Evolutionary conservation across 2,888 invertebrate species (phyloP), one percentile per base, ranked within the genome.

Genomic region (Polyommatus iphigenia): DNA sequence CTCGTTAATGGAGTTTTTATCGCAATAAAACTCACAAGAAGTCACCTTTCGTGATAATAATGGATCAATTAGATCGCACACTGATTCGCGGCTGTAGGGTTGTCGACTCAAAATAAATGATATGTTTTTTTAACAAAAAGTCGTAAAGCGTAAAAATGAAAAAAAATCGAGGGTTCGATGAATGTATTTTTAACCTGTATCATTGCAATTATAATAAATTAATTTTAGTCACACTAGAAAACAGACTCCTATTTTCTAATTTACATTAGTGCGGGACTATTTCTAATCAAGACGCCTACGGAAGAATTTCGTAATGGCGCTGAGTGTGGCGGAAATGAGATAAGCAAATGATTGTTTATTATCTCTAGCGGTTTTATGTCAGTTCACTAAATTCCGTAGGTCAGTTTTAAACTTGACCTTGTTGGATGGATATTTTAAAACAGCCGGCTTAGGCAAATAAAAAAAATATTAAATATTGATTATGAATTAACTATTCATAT

Each of bases 61-160:
- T 67, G 67, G 67, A 67, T 67, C 67, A 67, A 67, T 67, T 67
- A 67, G 29, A 32, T 67, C 67, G 67, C 67, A 67, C 67, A 67
- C 29, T 15, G 67, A 29, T 67, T 67, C 5, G 67, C 32, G 29
- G 10, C 67, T 13, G 1, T 29, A 67, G 67, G 67, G 67, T 67
- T 67, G 29, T 32, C 67, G 13, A 20, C 62, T 20, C 29, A 15
- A 67, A 18, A 67, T 5, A 13, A 29, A 67, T 5, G 20, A 13
- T 57, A 2, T 3, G 13, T 4, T 54, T 54, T 54, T 7, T 59
- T 13, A 29, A 62, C 3, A 62, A 62, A 62, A 62, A 24, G 59
- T 41, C 41, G 41, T 41, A 10, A 10, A 41, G 8, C 41, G 41
- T 41, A 41, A 41, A 41, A 41, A 10, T 41, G 7, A 41, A 41